These are phyloP conservation scores for Tipula vernalis DNA, from an alignment of 2,888 invertebrate genomes.

Conservation along the genomic window DNA sequence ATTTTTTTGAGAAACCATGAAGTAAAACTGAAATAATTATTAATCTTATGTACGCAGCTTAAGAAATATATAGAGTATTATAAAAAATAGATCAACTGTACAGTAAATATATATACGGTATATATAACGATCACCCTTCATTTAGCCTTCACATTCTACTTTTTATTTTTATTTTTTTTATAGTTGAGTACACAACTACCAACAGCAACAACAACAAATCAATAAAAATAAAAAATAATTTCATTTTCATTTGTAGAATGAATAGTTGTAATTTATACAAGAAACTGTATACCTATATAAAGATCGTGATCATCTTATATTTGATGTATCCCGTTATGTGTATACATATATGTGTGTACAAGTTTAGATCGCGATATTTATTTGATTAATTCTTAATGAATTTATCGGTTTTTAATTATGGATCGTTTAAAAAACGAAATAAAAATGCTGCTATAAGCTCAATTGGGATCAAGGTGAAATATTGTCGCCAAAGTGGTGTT, in stretches of 20 bases:
- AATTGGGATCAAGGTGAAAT: not conserved
- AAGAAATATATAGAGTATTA: not conserved
- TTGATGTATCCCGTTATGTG: not conserved
- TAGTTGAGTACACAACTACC: not conserved
- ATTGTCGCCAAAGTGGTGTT: not conserved
- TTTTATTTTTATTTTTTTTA: not conserved
- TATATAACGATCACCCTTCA: not conserved
- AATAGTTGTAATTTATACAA: not conserved
- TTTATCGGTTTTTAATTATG: not conserved
- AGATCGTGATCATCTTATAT: not conserved
- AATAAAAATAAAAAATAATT: not conserved
- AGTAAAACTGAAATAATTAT: not conserved
- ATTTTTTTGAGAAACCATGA: not conserved
- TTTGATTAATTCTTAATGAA: not conserved
- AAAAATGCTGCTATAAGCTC: not conserved
- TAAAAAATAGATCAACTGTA: not conserved
- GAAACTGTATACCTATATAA: not conserved
- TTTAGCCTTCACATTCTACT: not conserved
- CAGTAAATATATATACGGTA: not conserved
- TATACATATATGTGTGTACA: not conserved
- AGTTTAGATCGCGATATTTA: not conserved
- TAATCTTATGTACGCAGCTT: not conserved
- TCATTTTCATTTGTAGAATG: not conserved
- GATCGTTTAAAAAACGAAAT: not conserved
- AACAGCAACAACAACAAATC: not conserved